Evolutionary conservation across 2,113 vertebrate genomes (phyloP).

Genomic region (Phyllostomus hastatus): DNA sequence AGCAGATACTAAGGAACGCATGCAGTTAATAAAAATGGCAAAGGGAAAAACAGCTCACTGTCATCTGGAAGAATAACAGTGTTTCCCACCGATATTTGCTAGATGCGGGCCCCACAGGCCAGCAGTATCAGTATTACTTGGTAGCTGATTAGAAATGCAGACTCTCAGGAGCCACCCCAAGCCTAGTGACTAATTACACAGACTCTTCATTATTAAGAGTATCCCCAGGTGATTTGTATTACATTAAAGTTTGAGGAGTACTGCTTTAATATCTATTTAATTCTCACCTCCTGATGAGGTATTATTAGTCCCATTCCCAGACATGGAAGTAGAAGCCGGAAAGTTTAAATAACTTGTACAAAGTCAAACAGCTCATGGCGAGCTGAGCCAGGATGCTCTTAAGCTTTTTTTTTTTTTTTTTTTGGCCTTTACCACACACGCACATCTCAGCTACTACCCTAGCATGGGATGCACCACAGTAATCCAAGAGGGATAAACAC

Average conservation of each 20-base stretch:
- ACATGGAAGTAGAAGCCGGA: neutral
- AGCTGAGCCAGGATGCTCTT: neutral
- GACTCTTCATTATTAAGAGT: neutral
- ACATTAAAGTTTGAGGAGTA: neutral
- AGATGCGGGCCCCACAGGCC: neutral
- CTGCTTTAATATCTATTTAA: neutral
- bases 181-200: neutral
- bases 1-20: neutral
- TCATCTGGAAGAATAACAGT: neutral
- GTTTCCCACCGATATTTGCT: neutral
- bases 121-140: neutral
- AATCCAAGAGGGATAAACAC: neutral
- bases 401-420: neutral
- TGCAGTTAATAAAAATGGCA: neutral
- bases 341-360: slow-evolving; percentile 1
- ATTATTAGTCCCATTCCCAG: neutral
- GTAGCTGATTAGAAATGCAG: neutral
- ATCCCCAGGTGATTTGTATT: neutral
- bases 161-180: neutral
- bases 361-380: neutral
- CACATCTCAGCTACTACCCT: neutral
- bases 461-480: neutral
- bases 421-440: neutral
- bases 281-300: neutral
- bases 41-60: neutral